Evolutionary conservation across 2,113 vertebrate genomes (phyloP), one percentile per base, ranked within the genome.

Genomic region (Lamprotornis superbus): DNA sequence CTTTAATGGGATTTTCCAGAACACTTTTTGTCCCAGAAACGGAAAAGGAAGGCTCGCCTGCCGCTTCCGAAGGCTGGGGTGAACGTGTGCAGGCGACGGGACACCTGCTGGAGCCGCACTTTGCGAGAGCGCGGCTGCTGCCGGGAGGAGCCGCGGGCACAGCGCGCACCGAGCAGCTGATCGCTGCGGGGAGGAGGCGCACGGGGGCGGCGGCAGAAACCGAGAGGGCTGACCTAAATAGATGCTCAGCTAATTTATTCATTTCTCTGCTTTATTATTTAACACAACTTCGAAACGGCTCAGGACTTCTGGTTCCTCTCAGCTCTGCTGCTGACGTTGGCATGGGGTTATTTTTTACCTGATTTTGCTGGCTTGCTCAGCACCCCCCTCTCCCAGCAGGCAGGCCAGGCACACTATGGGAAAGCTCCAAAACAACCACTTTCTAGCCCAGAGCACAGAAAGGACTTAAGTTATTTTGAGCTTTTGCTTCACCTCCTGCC

Each of bases 171-270:
- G 81, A 86, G 83, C 91, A 92, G 91, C 90, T 82, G 95, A 94
- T 63, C 14, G 3, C 69, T 78, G 90, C 19, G 11, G 88, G 84
- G 82, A 87, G 77, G 82, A 94, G 87, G 90, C 82, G 20, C 75
- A 87, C 2, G 77, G 82, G 87, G 92, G 84, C 40, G 82, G 78
- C 61, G 67, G 78, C 61, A 94, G 82, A 57, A 91, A 52, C 5
- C 2, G 59, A 81, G 81, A 94, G 87, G 85, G 40, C 88, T 96
- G 96, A 97, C 95, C 92, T 94, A 97, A 93, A 96, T 90, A 93
- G 87, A 96, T 91, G 92, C 90, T 60, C 82, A 93, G 94, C 84
- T 95, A 82, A 95, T 94, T 89, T 89, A 94, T 95, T 95, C 82
- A 65, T 87, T 93, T 93, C 74, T 74, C 83, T 79, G 74, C 89